These are phyloP conservation scores for Gymnocypris eckloni DNA, from an alignment of 2,797 vertebrate species.

Conservation along the genomic window DNA sequence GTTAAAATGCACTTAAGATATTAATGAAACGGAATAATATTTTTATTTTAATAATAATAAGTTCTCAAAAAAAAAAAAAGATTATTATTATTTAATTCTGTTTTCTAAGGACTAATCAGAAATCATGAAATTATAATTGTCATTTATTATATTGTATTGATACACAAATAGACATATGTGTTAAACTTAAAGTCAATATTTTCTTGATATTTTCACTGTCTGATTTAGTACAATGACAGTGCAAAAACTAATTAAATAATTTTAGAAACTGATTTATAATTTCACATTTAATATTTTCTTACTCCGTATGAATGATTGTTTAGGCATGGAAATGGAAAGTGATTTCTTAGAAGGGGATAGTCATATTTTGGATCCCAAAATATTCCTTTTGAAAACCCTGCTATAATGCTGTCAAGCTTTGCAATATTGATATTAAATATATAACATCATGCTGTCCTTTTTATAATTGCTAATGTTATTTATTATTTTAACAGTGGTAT, in stretches of 20 bases:
- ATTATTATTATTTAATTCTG: neutral
- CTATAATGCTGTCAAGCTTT: neutral
- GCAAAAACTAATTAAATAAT: no score
- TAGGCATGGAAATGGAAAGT: neutral
- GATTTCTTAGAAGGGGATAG: neutral
- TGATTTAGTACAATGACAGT: no score
- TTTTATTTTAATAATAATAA: neutral
- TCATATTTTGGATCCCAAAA: neutral
- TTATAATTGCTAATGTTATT: neutral
- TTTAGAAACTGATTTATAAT: neutral
- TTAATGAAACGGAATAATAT: neutral
- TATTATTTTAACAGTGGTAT: conserved; percentile 86
- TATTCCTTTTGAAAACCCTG: neutral
- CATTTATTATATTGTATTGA: no score
- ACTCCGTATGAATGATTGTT: neutral
- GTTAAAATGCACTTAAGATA: neutral
- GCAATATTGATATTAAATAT: neutral
- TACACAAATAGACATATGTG: no score
- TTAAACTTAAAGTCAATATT: no score
- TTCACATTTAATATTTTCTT: neutral
- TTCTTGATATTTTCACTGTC: no score
- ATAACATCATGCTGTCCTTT: conserved; percentile 35
- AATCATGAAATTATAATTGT: no score
- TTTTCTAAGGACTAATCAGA: neutral
- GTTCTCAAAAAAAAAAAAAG: neutral